These are phyloP conservation scores for Dynastes grantii DNA, from an alignment of 2,888 invertebrate genomes.

Conservation along the genomic window DNA sequence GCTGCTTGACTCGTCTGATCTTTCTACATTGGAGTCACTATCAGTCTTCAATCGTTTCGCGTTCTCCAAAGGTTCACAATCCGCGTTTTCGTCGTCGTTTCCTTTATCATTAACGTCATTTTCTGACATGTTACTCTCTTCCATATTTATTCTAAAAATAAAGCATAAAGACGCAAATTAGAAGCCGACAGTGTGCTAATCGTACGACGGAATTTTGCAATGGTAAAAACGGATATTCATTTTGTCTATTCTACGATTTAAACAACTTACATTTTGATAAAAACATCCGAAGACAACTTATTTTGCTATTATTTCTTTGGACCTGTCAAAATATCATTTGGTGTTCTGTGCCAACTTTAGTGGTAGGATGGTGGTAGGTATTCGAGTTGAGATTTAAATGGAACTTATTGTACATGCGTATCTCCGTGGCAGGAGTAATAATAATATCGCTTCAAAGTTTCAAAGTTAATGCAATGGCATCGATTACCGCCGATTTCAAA, in stretches of 20 bases:
- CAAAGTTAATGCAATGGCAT: background rate
- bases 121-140: constrained; percentile 59
- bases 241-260: constrained; percentile 10
- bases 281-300: constrained; percentile 51
- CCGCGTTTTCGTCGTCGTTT: constrained; percentile 46
- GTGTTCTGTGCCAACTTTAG: constrained; percentile 47
- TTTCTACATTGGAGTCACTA: constrained; percentile 51
- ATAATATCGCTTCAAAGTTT: constrained; percentile 2
- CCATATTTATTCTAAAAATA: constrained; percentile 63
- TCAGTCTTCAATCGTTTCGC: constrained; percentile 64
- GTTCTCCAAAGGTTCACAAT: constrained; percentile 54
- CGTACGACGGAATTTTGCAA: constrained; percentile 20
- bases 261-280: constrained; percentile 47
- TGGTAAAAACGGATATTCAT: background rate
- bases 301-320: constrained; percentile 40
- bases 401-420: constrained; percentile 39
- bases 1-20: constrained; percentile 60
- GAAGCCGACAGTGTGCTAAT: background rate
- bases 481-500: background rate
- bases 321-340: constrained; percentile 50
- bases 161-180: constrained; percentile 56
- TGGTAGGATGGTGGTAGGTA: constrained; percentile 33
- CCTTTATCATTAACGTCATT: constrained; percentile 55
- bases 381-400: constrained; percentile 19
- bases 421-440: constrained; percentile 24